Evolutionary conservation across 2,113 vertebrate genomes (phyloP).

Genomic region (Cichladusa arquata): DNA sequence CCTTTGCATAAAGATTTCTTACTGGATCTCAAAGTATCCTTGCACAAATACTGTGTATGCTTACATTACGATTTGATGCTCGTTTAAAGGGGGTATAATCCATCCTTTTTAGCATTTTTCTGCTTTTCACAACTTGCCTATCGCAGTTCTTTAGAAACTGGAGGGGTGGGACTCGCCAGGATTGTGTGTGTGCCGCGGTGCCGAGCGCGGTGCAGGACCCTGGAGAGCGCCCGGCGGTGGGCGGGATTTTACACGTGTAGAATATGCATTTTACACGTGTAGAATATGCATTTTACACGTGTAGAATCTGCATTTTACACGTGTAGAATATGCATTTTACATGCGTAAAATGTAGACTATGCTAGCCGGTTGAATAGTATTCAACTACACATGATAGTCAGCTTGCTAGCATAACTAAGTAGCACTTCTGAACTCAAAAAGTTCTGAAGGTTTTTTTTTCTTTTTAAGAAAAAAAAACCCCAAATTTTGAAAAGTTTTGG

Average conservation of each 20-base stretch:
- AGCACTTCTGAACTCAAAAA: neutral
- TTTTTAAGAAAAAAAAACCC: neutral
- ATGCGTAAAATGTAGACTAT: neutral
- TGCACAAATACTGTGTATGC: neutral
- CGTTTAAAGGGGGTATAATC: neutral
- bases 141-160: neutral
- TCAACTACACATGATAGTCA: fast-evolving
- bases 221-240: neutral
- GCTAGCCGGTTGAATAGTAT: neutral
- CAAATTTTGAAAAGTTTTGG: neutral
- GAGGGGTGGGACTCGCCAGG: neutral
- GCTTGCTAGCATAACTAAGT: neutral
- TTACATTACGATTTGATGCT: neutral
- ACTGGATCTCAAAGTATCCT: neutral
- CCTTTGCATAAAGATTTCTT: neutral
- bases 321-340: too few relatives aligned
- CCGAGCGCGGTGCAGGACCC: neutral
- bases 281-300: too few relatives aligned
- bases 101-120: neutral
- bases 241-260: too few relatives aligned
- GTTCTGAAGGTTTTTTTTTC: neutral
- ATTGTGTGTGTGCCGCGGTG: neutral
- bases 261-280: too few relatives aligned
- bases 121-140: neutral
- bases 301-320: too few relatives aligned